These are phyloP conservation scores for Microcebus griseorufus DNA, from an alignment of 2,113 vertebrate genomes.

Conservation along the genomic window DNA sequence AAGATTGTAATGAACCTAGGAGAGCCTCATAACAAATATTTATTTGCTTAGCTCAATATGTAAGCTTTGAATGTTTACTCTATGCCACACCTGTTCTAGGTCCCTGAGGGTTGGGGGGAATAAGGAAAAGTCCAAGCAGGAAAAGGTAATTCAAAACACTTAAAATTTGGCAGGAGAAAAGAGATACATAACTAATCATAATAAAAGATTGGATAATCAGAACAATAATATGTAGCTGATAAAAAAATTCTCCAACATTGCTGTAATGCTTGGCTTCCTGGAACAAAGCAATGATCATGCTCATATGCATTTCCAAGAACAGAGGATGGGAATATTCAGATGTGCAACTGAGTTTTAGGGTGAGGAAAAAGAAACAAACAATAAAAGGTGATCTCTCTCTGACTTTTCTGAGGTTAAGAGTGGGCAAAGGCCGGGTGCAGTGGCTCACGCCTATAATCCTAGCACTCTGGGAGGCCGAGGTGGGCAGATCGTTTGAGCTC, in stretches of 20 bases:
- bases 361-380: not conserved
- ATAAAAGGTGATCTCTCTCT: not conserved
- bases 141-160: not conserved
- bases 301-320: not conserved
- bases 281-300: not conserved
- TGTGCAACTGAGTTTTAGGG: not conserved
- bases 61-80: not conserved
- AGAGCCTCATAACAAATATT: not conserved
- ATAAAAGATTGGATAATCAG: not conserved
- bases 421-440: too few relatives aligned
- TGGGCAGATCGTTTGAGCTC: too few relatives aligned
- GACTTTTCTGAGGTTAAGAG: not conserved
- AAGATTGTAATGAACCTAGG: not conserved
- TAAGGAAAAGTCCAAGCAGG: not conserved
- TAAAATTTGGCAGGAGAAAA: not conserved
- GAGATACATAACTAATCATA: not conserved
- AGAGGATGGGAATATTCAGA: not conserved
- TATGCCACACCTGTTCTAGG: not conserved
- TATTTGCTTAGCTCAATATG: not conserved
- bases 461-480: too few relatives aligned
- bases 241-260: not conserved
- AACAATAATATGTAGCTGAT: not conserved
- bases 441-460: too few relatives aligned
- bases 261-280: not conserved
- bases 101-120: not conserved